Percentiles rank a stretch among this genome's conserved stretches.
phyloP scores from a whole-genome alignment of 2,113 vertebrate species.

The Cebidichthys violaceus region DNA sequence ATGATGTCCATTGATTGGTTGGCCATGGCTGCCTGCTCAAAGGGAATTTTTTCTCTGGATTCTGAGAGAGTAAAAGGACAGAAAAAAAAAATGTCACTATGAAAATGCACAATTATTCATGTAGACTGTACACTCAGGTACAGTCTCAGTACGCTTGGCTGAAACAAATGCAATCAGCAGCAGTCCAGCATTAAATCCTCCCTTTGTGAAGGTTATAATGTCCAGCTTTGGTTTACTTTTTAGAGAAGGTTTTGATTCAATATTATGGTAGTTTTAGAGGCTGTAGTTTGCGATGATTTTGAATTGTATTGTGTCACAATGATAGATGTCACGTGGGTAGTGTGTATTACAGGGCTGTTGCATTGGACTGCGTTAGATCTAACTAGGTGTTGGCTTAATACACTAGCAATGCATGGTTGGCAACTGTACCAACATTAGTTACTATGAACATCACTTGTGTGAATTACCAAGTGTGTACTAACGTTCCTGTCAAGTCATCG shows the following conservation, averaged over 20 bases:
- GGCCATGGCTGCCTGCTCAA: slow-evolving; percentile 83
- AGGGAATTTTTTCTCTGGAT: slow-evolving; percentile 2
- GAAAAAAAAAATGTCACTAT: background rate
- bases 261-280: background rate
- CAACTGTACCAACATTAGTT: background rate
- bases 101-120: background rate
- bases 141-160: background rate
- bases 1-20: slow-evolving; percentile 87
- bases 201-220: background rate
- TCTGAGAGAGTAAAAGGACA: background rate
- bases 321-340: background rate
- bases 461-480: background rate
- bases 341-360: no score
- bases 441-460: background rate
- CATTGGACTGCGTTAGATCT: background rate
- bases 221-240: background rate
- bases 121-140: background rate
- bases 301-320: background rate
- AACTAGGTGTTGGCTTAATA: background rate
- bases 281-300: background rate
- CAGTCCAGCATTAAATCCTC: background rate
- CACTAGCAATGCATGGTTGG: background rate
- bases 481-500: background rate
- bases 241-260: background rate
- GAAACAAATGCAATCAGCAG: background rate